phyloP scores from a whole-genome alignment of 2,797 vertebrate species.

The Tauraco hartlaubi region DNA sequence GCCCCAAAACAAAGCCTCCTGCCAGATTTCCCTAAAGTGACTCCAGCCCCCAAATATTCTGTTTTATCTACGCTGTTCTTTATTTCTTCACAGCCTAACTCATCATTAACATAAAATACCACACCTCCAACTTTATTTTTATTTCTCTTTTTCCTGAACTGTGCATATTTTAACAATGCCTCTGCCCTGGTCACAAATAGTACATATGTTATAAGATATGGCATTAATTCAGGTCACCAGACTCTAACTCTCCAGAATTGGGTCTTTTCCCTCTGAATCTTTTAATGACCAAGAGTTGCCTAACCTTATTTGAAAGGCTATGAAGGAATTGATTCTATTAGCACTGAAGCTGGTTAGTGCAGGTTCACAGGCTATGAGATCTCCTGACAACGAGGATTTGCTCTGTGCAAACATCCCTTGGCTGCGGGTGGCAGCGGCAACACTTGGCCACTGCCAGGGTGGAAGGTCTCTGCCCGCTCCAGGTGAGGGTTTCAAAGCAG shows the following conservation, averaged over 20 bases:
- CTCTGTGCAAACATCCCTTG: not conserved
- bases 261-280: not conserved
- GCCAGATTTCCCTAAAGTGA: not conserved
- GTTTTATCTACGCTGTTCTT: not conserved
- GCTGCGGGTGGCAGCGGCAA: not conserved
- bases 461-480: not conserved
- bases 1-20: not conserved
- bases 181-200: not conserved
- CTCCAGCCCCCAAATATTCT: not conserved
- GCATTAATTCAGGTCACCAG: conserved; percentile 23
- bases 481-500: not conserved
- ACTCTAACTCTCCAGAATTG: not conserved
- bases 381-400: not conserved
- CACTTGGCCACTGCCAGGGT: not conserved
- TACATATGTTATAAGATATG: not conserved
- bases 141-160: not conserved
- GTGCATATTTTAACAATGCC: not conserved
- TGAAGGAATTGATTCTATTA: conserved; percentile 6
- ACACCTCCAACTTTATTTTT: not conserved
- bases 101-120: not conserved
- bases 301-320: conserved; percentile 26
- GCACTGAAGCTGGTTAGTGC: conserved; percentile 8
- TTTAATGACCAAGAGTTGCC: not conserved
- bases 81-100: not conserved
- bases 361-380: not conserved